Evolutionary conservation across 2,888 invertebrate species (phyloP), one percentile per base, ranked within the genome.

Genomic region (Cataglyphis altisquamis): DNA sequence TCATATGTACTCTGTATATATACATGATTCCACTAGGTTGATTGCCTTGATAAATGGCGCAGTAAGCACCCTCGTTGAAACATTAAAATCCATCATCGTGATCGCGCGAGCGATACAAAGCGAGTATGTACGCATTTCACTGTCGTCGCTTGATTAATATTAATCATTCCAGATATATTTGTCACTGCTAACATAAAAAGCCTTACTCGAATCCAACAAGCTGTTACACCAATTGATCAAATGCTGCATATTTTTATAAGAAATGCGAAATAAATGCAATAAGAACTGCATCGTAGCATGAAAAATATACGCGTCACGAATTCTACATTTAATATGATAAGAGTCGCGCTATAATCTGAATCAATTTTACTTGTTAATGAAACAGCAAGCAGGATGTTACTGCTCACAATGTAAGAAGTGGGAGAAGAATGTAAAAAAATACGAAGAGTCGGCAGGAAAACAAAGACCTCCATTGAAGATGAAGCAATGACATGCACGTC

Each of bases 41-140:
- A 80, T 80, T 45, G 60, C 45, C 78, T 60, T 73, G 73, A 80
- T 62, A 72, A 80, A 80, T 73, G 73, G 74, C 45, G 45, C 78
- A 3, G 57, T 78, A 70, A 55, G 60, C 60, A 73, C 78, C 73
- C 73, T 73, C 73, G 78, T 73, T 72, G 25, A 60, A 80, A 80
- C 72, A 80, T 80, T 80, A 72, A 80, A 80, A 80, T 80, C 78
- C 78, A 73, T 80, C 78, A 73, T 36, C 45, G n/a, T 62, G 52
- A 55, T 60, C 73, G 78, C 73, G 74, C 60, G 74, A 45, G 60
- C 60, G 74, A 73, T 45, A 60, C 32, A 57, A 73, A 70, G 36
- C 73, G 45, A 36, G 60, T 48, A 18, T 52, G 39, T 45, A 21
- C 74, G 68, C 60, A n/a, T 57, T 45, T 60, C 60, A 39, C 78